Percentiles rank a stretch among this genome's conserved stretches.
Evolutionary conservation across 2,113 vertebrate genomes (phyloP).

Genomic region (Tauraco erythrolophus): DNA sequence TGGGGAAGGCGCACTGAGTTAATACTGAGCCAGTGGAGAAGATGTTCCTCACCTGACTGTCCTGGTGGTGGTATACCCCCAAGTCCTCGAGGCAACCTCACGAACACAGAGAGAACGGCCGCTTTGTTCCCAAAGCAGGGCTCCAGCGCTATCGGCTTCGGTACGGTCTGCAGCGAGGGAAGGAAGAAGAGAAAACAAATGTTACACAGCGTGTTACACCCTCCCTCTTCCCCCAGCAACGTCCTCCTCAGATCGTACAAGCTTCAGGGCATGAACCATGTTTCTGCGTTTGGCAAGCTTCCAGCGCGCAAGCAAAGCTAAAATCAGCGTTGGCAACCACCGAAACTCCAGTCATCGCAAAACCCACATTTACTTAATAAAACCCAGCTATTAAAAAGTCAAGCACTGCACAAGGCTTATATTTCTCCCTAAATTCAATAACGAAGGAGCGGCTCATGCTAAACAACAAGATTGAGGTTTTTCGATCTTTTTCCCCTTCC

Average conservation of each 20-base stretch:
- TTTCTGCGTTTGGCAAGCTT: background rate
- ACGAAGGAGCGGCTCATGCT: background rate
- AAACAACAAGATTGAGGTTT: background rate
- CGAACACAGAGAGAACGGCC: constrained; percentile 96
- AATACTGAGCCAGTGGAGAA: background rate
- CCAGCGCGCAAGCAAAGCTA: background rate
- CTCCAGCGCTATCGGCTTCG: constrained; percentile 97
- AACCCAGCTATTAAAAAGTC: background rate
- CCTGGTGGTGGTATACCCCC: constrained; percentile 96
- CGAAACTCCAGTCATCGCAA: background rate
- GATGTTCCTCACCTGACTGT: constrained; percentile 88
- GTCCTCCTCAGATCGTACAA: fast-evolving
- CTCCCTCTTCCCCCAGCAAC: background rate
- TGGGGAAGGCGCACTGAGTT: background rate
- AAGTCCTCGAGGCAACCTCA: constrained; percentile 91
- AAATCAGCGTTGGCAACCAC: background rate
- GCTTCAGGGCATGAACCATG: background rate
- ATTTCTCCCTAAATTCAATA: background rate
- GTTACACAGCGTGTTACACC: background rate
- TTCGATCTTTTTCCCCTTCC: background rate
- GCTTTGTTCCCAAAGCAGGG: constrained; percentile 98
- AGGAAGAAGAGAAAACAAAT: background rate
- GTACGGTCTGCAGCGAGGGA: constrained; percentile 82
- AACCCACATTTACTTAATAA: background rate
- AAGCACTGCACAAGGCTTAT: background rate